phyloP scores from a whole-genome alignment of 2,113 vertebrate species.

The Centropus unirufus region DNA sequence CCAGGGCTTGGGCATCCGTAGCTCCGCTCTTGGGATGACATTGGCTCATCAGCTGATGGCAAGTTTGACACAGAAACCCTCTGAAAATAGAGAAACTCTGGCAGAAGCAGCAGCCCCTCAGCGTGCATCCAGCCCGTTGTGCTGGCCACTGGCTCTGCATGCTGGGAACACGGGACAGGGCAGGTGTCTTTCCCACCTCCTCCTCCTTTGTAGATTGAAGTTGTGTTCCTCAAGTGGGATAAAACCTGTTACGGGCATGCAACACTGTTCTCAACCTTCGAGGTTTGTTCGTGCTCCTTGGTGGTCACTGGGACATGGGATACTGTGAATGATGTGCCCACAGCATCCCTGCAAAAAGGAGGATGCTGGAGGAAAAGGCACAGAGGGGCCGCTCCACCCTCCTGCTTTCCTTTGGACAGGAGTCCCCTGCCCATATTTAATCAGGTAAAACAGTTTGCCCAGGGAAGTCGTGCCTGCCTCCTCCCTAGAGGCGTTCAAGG shows the following conservation, averaged over 20 bases:
- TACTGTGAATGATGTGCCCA: neutral
- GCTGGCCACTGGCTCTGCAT: fast-evolving
- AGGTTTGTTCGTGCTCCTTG: neutral
- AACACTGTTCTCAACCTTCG: neutral
- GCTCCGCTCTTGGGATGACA: constrained; percentile 20
- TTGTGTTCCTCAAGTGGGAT: neutral
- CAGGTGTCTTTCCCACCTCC: neutral
- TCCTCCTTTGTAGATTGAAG: neutral
- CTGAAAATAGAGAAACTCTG: constrained; percentile 53
- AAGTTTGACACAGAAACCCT: constrained; percentile 18
- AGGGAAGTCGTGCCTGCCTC: too few species aligned
- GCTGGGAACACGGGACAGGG: neutral
- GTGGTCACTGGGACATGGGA: neutral
- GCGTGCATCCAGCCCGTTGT: neutral
- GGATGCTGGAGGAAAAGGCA: neutral
- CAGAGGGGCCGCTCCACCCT: fast-evolving
- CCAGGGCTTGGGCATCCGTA: fast-evolving
- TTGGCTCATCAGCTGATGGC: neutral
- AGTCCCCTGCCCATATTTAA: neutral
- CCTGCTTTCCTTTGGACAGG: neutral
- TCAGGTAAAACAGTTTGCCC: neutral
- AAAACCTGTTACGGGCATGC: neutral
- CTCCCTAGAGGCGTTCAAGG: too few species aligned
- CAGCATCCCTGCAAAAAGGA: neutral
- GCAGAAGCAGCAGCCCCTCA: neutral